These are phyloP conservation scores for Luehdorfia chinensis DNA, from an alignment of 1,140 invertebrate species.

Conservation along the genomic window DNA sequence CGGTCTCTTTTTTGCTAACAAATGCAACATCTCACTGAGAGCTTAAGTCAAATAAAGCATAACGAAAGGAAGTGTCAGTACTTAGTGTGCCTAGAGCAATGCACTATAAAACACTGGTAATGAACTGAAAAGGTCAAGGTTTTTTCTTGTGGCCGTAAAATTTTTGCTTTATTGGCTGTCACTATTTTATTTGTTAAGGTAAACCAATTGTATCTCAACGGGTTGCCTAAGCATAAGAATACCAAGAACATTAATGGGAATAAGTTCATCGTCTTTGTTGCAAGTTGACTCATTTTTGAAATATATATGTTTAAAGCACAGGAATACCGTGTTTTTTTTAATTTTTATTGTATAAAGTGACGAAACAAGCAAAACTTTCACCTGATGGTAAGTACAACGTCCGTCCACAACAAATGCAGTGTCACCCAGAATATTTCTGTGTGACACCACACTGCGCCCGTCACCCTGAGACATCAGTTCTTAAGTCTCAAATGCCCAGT, in stretches of 20 bases:
- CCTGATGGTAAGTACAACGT: no score
- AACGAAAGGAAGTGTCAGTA: constrained; percentile 19
- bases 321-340: no score
- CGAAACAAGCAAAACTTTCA: no score
- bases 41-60: constrained; percentile 3
- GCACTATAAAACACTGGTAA: constrained; percentile 22
- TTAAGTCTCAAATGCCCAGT: no score
- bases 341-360: no score
- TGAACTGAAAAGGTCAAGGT: constrained; percentile 26
- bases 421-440: no score
- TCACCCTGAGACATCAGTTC: no score
- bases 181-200: constrained; percentile 8
- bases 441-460: no score
- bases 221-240: background rate
- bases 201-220: background rate
- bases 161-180: constrained; percentile 15
- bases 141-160: background rate
- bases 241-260: background rate
- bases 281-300: background rate
- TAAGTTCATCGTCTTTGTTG: background rate
- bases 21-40: background rate
- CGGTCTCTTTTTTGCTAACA: background rate
- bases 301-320: no score
- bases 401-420: no score
- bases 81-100: constrained; percentile 16